phyloP scores from a whole-genome alignment of 2,888 invertebrate genomes.

The Drosophila buzzatii region DNA sequence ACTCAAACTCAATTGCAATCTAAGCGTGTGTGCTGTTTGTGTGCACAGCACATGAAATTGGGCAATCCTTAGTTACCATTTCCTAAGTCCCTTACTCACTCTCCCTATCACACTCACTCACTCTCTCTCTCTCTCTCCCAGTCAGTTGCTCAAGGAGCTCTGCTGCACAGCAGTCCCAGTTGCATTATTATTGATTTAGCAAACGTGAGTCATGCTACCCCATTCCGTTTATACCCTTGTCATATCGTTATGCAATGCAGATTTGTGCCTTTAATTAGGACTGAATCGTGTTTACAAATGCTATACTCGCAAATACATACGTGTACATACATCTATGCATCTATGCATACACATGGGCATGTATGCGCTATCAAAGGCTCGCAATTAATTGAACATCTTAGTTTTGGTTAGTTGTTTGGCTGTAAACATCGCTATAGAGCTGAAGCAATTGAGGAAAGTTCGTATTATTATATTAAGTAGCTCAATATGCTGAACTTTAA shows the following conservation, averaged over 20 bases:
- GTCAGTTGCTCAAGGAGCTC: not conserved
- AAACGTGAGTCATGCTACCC: conserved; percentile 15
- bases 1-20: conserved; percentile 72
- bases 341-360: not conserved
- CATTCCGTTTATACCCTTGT: conserved; percentile 5
- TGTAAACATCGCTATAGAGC: not conserved
- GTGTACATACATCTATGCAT: not conserved
- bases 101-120: not conserved
- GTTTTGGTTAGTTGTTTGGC: not conserved
- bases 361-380: conserved; percentile 1
- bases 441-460: not conserved
- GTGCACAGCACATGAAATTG: conserved; percentile 39
- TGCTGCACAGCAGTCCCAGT: conserved; percentile 13
- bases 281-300: conserved; percentile 55
- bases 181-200: conserved; percentile 54
- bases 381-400: conserved; percentile 23
- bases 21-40: conserved; percentile 30
- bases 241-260: conserved; percentile 43
- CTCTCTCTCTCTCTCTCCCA: not conserved
- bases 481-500: not conserved
- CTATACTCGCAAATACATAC: not conserved
- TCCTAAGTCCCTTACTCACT: not conserved
- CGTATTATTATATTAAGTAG: no score
- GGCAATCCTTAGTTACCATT: conserved; percentile 20
- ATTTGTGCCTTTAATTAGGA: conserved; percentile 62